Percentiles rank a stretch among this genome's conserved stretches.
These are phyloP conservation scores for Maniola hyperantus DNA, from an alignment of 2,888 invertebrate species.

Conservation along the genomic window DNA sequence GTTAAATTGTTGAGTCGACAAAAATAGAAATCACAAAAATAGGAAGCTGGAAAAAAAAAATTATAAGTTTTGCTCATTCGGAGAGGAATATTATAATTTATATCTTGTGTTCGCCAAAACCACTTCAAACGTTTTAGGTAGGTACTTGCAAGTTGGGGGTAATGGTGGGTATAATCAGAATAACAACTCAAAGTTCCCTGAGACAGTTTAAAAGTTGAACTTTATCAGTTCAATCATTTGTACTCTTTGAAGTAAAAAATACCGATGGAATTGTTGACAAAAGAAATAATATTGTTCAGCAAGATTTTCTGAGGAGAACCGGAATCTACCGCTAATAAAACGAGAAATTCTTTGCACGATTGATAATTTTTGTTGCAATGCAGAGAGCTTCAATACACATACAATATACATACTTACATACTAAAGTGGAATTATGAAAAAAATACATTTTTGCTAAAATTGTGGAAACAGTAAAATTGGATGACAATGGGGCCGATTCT, in stretches of 20 bases:
- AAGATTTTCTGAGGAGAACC: slow-evolving; percentile 14
- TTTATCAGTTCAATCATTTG: slow-evolving; percentile 27
- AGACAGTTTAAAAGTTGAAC: slow-evolving; percentile 31
- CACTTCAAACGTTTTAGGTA: slow-evolving; percentile 39
- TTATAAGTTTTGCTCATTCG: too few species aligned
- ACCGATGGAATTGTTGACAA: slow-evolving; percentile 26
- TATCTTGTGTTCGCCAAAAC: slow-evolving; percentile 21
- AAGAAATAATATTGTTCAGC: slow-evolving; percentile 15
- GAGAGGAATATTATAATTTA: too few species aligned
- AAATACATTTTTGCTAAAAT: too few species aligned
- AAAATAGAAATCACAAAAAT: too few species aligned
- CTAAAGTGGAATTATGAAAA: too few species aligned
- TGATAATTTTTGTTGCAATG: slow-evolving; percentile 1
- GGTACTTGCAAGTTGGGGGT: slow-evolving; percentile 30
- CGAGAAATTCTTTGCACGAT: not conserved
- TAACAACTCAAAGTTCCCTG: slow-evolving; percentile 33
- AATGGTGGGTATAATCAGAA: slow-evolving; percentile 39
- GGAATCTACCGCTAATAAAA: not conserved
- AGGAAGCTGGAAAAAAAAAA: too few species aligned
- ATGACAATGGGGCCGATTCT: too few species aligned
- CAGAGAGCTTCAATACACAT: not conserved
- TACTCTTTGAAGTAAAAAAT: slow-evolving; percentile 23
- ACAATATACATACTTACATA: too few species aligned
- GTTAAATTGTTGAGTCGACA: too few species aligned
- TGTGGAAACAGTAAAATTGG: too few species aligned